These are phyloP conservation scores for Atta colombica DNA, from an alignment of 1,140 invertebrate genomes.

Conservation along the genomic window DNA sequence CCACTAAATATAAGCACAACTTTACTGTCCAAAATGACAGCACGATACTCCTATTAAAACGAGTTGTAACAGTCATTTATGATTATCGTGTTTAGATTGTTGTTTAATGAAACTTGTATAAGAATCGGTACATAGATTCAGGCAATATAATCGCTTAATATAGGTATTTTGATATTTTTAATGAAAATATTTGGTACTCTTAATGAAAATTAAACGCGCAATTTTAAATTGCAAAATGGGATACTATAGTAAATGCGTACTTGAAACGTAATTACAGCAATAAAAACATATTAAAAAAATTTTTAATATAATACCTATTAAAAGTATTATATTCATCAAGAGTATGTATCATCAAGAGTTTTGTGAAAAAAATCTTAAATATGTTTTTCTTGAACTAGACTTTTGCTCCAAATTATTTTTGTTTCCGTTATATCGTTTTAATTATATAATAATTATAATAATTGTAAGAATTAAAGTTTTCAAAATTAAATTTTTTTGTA, in stretches of 20 bases:
- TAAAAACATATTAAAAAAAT: not conserved
- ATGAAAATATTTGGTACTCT: not conserved
- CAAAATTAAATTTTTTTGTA: not conserved
- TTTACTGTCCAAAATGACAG: not conserved
- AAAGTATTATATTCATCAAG: not conserved
- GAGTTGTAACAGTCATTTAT: conserved; percentile 4
- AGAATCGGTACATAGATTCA: not conserved
- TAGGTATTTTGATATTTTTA: not conserved
- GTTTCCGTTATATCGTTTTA: not conserved
- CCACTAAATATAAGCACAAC: not conserved
- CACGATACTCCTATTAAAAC: conserved; percentile 14
- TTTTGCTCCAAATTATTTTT: not conserved
- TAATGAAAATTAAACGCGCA: not conserved
- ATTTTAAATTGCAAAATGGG: conserved; percentile 1
- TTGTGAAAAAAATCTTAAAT: not conserved
- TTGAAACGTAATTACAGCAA: not conserved
- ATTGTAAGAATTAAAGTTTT: not conserved
- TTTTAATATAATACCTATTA: not conserved
- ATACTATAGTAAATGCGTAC: not conserved
- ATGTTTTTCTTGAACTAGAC: not conserved
- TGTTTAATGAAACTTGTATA: conserved; percentile 9
- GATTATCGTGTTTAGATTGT: conserved; percentile 24
- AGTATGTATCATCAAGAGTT: not conserved
- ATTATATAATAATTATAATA: not conserved
- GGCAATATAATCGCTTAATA: not conserved